These are phyloP conservation scores for Ciconia nigra DNA, from an alignment of 2,797 vertebrate species.

Conservation along the genomic window DNA sequence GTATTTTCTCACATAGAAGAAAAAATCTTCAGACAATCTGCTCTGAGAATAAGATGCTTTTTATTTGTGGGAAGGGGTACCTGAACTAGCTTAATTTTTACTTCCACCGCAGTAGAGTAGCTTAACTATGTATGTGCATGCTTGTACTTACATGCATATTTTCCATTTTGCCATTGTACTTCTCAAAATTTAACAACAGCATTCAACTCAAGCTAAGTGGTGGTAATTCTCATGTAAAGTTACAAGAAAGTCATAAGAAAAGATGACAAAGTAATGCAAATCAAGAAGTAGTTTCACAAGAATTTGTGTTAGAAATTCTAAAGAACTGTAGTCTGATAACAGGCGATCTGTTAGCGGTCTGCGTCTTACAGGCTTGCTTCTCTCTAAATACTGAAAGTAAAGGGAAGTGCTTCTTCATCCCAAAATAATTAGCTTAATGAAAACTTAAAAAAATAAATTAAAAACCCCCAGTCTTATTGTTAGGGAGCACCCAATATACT, in stretches of 20 bases:
- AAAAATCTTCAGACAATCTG: not conserved
- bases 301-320: not conserved
- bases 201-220: not conserved
- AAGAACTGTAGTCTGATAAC: not conserved
- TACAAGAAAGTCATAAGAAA: not conserved
- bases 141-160: not conserved
- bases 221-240: not conserved
- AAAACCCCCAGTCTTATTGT: not conserved
- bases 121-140: not conserved
- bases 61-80: not conserved
- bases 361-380: not conserved
- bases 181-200: not conserved
- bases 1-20: not conserved
- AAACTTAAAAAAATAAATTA: not conserved
- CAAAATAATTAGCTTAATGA: not conserved
- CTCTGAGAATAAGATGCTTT: not conserved
- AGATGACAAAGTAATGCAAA: not conserved
- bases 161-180: not conserved
- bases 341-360: not conserved
- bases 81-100: not conserved
- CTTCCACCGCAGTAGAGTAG: not conserved
- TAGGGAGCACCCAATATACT: not conserved
- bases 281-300: not conserved
- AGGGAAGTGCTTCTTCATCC: not conserved
- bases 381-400: not conserved